Evolutionary conservation across 2,113 vertebrate genomes (phyloP).

Genomic region (Xyrauchen texanus): DNA sequence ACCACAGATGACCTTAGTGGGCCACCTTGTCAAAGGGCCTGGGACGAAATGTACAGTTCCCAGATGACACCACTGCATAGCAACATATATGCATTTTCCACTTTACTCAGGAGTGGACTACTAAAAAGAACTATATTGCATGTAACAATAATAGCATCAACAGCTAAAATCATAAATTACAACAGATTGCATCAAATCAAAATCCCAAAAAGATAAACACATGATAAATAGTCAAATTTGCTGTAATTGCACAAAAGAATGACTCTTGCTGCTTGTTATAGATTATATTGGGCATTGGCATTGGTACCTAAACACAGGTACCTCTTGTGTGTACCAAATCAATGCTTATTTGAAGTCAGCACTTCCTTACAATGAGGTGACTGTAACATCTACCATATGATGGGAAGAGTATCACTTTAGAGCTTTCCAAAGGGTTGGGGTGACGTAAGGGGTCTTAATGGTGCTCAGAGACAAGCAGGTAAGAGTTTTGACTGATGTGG

Average conservation of each 20-base stretch:
- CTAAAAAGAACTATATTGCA: not conserved
- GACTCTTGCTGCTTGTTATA: not conserved
- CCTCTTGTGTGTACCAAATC: not conserved
- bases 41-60: too few species aligned
- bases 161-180: constrained; percentile 7
- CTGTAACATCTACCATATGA: not conserved
- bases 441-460: not conserved
- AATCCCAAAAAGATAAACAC: not conserved
- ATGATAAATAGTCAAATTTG: not conserved
- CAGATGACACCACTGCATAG: not conserved
- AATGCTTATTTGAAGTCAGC: too few species aligned
- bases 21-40: too few species aligned
- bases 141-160: not conserved
- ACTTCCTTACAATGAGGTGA: not conserved
- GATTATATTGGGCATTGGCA: too few species aligned
- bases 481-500: constrained; percentile 44
- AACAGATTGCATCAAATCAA: constrained; percentile 5
- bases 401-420: not conserved
- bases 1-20: not conserved
- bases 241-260: constrained; percentile 11
- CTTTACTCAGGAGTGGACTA: not conserved
- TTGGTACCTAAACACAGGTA: not conserved
- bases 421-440: not conserved
- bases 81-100: not conserved
- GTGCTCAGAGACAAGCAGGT: not conserved